Conservation (phyloP, 1,140 invertebrate species). For the Sarcophaga bullata region DNA sequence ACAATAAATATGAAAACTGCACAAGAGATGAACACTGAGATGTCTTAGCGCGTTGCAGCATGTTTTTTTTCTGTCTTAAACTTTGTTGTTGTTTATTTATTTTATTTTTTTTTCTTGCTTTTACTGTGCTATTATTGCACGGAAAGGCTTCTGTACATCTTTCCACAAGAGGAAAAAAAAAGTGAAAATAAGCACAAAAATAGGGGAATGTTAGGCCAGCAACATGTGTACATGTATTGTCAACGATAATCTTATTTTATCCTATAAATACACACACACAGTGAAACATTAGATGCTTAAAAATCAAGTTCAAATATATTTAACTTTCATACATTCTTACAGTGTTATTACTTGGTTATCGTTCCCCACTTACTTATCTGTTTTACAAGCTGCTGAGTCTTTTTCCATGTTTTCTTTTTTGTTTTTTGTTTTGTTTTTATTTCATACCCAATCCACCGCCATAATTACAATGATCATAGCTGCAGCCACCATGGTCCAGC, state of each 20-base stretch:
- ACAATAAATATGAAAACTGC: slow-evolving; percentile 41
- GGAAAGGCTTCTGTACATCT: slow-evolving; percentile 25
- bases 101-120: background rate
- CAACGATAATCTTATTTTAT: no score
- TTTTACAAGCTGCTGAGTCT: slow-evolving; percentile 32
- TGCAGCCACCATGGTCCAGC: slow-evolving; percentile 32
- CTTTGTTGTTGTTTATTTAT: slow-evolving; percentile 14
- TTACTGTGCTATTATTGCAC: slow-evolving; percentile 20
- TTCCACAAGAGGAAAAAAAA: background rate
- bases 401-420: background rate
- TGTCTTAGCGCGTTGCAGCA: background rate
- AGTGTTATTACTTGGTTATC: background rate
- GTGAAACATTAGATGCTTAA: no score
- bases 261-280: no score
- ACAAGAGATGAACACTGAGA: slow-evolving; percentile 26
- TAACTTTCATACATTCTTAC: no score
- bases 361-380: slow-evolving; percentile 28
- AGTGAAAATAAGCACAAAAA: no score
- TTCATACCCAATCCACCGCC: slow-evolving; percentile 32
- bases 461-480: slow-evolving; percentile 40
- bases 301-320: no score
- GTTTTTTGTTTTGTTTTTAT: background rate
- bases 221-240: no score
- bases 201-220: no score
- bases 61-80: background rate